phyloP scores from a whole-genome alignment of 2,797 vertebrate species.

The Forpus xanthops region DNA sequence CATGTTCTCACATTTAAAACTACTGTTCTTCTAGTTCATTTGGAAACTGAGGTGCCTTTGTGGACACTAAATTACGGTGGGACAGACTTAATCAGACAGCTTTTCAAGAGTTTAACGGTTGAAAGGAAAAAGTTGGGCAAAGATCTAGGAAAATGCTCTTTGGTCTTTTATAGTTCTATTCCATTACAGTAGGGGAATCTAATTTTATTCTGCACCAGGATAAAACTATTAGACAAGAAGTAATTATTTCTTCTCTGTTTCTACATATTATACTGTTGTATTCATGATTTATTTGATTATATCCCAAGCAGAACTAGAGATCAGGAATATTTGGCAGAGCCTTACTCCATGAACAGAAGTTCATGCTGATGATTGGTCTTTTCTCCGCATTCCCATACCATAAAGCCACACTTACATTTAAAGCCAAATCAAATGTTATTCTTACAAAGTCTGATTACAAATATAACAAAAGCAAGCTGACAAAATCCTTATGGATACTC shows the following conservation, averaged over 20 bases:
- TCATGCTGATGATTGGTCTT: neutral
- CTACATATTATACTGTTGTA: neutral
- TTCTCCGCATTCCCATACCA: neutral
- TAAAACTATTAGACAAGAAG: neutral
- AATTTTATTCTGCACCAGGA: neutral
- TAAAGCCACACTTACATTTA: neutral
- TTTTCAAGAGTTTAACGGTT: neutral
- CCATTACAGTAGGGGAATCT: neutral
- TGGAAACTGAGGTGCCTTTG: neutral
- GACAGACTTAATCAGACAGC: neutral
- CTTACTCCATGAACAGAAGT: neutral
- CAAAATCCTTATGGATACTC: neutral
- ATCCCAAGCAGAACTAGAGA: neutral
- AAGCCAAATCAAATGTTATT: neutral
- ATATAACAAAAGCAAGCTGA: neutral
- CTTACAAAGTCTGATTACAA: neutral
- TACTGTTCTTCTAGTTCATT: neutral
- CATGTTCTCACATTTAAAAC: constrained; percentile 13
- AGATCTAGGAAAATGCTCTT: neutral
- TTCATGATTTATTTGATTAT: neutral
- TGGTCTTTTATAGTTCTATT: neutral
- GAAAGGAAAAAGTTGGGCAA: neutral
- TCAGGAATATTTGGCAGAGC: neutral
- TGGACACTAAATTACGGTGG: neutral
- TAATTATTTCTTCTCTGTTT: neutral